A percentile compares a stretch with the other conserved stretches of the same genome.
phyloP scores from a whole-genome alignment of 1,140 invertebrate genomes.

The Nasonia longicornis region DNA sequence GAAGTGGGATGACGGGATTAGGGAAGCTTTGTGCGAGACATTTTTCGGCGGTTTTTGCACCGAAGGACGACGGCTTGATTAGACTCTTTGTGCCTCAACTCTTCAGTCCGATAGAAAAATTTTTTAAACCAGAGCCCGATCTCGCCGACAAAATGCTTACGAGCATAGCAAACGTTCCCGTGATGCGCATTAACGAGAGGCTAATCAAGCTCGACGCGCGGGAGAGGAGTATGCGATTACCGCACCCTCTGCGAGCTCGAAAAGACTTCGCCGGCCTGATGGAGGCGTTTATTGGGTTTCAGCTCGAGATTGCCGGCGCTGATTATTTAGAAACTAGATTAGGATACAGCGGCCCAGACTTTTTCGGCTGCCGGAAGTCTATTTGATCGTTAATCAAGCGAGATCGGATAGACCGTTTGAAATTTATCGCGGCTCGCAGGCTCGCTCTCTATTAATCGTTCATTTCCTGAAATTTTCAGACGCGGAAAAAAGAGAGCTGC shows the following conservation, averaged over 20 bases:
- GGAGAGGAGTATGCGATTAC: background rate
- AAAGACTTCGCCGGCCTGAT: background rate
- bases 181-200: background rate
- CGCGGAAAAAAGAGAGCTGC: background rate
- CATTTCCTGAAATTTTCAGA: background rate
- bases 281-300: background rate
- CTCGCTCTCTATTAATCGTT: background rate
- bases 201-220: background rate
- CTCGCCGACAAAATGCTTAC: no score
- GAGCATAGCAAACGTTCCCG: background rate
- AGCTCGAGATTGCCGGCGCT: background rate
- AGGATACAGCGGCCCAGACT: background rate
- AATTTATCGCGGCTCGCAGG: background rate
- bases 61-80: no score
- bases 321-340: background rate
- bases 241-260: no score
- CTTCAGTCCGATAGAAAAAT: no score
- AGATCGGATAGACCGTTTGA: background rate
- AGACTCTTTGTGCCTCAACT: no score
- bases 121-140: no score
- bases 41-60: no score
- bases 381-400: background rate
- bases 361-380: background rate
- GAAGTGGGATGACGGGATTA: background rate
- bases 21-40: no score